Evolutionary conservation across 2,888 invertebrate species (phyloP).

Genomic region (Allophyes oxyacanthae): DNA sequence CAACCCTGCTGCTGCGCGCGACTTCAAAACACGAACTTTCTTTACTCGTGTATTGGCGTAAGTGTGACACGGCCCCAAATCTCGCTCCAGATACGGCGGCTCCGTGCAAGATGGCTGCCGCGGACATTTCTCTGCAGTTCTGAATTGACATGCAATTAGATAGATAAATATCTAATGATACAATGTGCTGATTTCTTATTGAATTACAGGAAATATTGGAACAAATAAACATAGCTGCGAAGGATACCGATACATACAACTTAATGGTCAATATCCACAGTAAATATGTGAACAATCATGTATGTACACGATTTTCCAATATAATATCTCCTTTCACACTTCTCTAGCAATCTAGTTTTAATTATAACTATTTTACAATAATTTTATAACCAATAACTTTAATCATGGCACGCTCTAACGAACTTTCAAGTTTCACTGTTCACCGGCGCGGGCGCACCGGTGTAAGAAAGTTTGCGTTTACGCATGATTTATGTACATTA

Average conservation of each 20-base stretch:
- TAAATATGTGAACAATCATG: not conserved
- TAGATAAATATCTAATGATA: too few relatives aligned
- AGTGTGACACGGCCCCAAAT: constrained; percentile 77
- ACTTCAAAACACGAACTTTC: constrained; percentile 71
- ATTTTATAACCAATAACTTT: constrained; percentile 54
- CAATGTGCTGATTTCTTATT: too few relatives aligned
- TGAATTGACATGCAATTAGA: constrained; percentile 13
- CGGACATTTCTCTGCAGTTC: constrained; percentile 14
- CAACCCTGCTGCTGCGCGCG: constrained; percentile 35
- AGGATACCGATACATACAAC: too few relatives aligned
- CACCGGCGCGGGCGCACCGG: constrained; percentile 17
- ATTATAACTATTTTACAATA: constrained; percentile 28
- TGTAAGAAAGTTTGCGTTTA: constrained; percentile 48
- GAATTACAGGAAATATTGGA: too few relatives aligned
- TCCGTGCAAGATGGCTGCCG: constrained; percentile 52
- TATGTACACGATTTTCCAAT: constrained; percentile 23
- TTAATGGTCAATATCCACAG: too few relatives aligned
- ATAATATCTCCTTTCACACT: constrained; percentile 36
- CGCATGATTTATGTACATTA: constrained; percentile 46
- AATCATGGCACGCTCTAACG: constrained; percentile 35
- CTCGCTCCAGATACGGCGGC: constrained; percentile 68
- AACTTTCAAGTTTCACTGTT: constrained; percentile 54
- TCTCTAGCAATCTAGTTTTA: constrained; percentile 31
- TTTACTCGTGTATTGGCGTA: constrained; percentile 61
- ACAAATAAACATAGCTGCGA: too few relatives aligned